These are phyloP conservation scores for Tachina fera DNA, from an alignment of 2,888 invertebrate genomes.

Conservation along the genomic window DNA sequence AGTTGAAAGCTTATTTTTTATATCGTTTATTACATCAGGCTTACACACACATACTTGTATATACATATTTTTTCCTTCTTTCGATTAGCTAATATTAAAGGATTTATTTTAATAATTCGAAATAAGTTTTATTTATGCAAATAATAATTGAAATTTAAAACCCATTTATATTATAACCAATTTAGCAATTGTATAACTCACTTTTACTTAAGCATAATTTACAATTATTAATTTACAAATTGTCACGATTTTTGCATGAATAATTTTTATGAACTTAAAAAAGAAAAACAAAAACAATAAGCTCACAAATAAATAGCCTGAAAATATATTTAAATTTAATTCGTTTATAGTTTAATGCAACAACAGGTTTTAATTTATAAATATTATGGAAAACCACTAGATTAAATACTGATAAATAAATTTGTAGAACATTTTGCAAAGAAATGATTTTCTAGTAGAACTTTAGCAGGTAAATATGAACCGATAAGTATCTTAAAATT, in stretches of 20 bases:
- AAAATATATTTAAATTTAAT: conserved; percentile 68
- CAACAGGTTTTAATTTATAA: conserved; percentile 43
- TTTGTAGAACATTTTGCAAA: background rate
- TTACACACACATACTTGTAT: no score
- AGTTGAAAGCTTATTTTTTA: no score
- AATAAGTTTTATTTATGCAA: conserved; percentile 26
- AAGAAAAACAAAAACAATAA: conserved; percentile 34
- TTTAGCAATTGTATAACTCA: conserved; percentile 4
- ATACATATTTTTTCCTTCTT: no score
- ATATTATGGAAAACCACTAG: background rate
- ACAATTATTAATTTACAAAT: conserved; percentile 67
- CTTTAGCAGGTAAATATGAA: background rate
- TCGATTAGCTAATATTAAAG: background rate
- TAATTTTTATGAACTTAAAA: conserved; percentile 41
- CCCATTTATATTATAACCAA: conserved; percentile 52
- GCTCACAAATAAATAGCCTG: conserved; percentile 62
- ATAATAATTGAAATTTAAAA: conserved; percentile 36
- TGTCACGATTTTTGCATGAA: conserved; percentile 67
- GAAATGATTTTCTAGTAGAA: no score
- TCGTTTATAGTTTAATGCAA: conserved; percentile 33
- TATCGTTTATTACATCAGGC: no score
- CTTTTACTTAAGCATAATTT: conserved; percentile 63
- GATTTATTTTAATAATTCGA: conserved; percentile 21
- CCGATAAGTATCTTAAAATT: background rate
- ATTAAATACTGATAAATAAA: background rate